Evolutionary conservation across 2,888 invertebrate species (phyloP), one percentile per base, ranked within the genome.

Genomic region (Camptogramma bilineatum): DNA sequence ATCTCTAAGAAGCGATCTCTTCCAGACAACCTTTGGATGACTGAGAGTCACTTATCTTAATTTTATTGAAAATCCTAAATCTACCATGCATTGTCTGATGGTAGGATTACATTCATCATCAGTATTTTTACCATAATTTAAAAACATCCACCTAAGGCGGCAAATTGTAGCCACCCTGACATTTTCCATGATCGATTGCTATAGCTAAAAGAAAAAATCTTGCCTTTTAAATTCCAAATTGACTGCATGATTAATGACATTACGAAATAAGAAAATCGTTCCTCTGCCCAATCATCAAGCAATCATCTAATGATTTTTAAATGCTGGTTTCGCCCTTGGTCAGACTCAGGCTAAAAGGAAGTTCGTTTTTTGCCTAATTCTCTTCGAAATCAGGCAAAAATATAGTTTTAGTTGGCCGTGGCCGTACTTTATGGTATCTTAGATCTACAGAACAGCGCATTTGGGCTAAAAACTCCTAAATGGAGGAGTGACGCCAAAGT

Each of bases 201-300:
- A 34, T 17, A 55, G 24, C 31, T 42, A 54, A 52, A 52, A 34
- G 39, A 53, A 62, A 66, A 58, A 66, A 62, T 28, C 52, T 58
- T 50, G 53, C 47, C 64, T 61, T 52, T 51, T 53, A 62, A 66
- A 62, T 62, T 58, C 51, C 57, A 66, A 62, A 66, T 66, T 62
- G 65, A 24, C 58, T 54, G 62, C 21, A 62, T 66, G 66, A 66
- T 66, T 66, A 62, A 66, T 66, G 62, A 66, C 55, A 66, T 58
- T 59, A 55, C 66, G 59, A 58, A 65, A 65, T 62, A 62, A 66
- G 55, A 66, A 60, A 59, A 66, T 60, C 28, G 60, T 54, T 66
- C 24, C 50, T 55, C 28, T 58, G 53, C 56, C 58, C 66, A 58
- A 66, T 62, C 53, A 62, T 59, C 58, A 52, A 62, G 51, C 47